phyloP scores from a whole-genome alignment of 2,888 invertebrate species.

The Philopedon plagiatum region DNA sequence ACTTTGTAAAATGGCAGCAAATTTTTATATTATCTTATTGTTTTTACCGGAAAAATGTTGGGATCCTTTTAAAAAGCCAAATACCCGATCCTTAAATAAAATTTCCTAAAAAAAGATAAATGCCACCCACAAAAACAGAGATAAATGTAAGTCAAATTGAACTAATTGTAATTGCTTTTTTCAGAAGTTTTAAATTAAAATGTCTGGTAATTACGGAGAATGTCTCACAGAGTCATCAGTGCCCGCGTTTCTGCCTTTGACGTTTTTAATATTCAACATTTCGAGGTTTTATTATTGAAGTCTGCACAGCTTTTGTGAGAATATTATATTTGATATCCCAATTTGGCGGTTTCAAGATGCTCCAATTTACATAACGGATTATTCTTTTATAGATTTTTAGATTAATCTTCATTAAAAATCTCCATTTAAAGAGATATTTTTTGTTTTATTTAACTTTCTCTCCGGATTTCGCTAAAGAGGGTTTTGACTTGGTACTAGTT shows the following conservation, averaged over 20 bases:
- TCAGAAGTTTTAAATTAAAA: neutral
- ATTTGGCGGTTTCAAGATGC: neutral
- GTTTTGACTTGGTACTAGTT: too few species aligned
- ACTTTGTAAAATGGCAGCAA: too few species aligned
- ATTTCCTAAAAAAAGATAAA: too few species aligned
- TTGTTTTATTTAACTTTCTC: too few species aligned
- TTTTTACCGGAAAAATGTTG: too few species aligned
- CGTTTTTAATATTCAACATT: constrained; percentile 16
- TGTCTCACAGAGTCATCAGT: neutral
- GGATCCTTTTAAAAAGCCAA: too few species aligned
- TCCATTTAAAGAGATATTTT: too few species aligned
- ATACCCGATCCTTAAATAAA: too few species aligned
- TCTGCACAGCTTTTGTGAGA: neutral
- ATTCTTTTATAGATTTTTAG: neutral
- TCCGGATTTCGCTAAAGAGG: too few species aligned
- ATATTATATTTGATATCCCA: constrained; percentile 12
- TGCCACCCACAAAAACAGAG: too few species aligned
- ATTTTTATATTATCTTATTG: too few species aligned
- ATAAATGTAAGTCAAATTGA: neutral
- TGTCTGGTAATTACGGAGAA: neutral
- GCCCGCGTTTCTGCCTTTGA: constrained; percentile 2
- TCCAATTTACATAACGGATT: neutral
- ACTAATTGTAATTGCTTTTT: neutral
- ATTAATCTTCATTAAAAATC: too few species aligned
- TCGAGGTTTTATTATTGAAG: constrained; percentile 6